Conservation (phyloP, 30 jellyfish, hydroid and myxozoan species). For the Hydractinia symbiolongicarpus region DNA sequence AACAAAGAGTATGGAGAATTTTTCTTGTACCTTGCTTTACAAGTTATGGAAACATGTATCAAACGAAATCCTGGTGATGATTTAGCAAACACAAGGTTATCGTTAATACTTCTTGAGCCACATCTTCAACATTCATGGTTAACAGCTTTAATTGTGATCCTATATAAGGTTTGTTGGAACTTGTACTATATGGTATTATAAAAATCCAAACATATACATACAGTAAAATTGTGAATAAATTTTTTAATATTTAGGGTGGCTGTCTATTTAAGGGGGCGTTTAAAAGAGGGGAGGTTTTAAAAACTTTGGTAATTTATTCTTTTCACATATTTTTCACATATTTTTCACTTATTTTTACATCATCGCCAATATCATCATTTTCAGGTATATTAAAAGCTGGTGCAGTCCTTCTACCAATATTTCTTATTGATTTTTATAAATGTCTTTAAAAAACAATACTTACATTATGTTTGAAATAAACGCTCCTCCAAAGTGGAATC, state of each 20-base stretch:
- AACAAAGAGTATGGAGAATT: constrained; percentile 14
- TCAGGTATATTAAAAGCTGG: neutral
- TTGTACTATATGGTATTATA: neutral
- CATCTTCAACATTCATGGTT: constrained; percentile 75
- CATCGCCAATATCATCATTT: neutral
- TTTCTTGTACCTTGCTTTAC: constrained; percentile 31
- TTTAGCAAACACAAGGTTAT: neutral
- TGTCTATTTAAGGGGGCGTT: neutral
- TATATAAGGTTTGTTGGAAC: constrained; percentile 65
- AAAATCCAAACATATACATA: too few species aligned
- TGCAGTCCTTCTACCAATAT: too few species aligned
- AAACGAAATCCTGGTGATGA: neutral
- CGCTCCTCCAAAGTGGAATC: too few species aligned
- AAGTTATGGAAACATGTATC: constrained; percentile 15
- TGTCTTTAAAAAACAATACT: too few species aligned
- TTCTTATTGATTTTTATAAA: too few species aligned
- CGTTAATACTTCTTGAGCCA: constrained; percentile 48
- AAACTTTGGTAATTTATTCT: neutral
- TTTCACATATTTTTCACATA: neutral
- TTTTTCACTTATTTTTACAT: neutral
- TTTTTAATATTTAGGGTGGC: neutral
- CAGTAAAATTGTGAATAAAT: neutral
- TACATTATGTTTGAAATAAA: too few species aligned
- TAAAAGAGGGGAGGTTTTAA: neutral
- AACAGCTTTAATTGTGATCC: constrained; percentile 55